Base-by-base conservation (phyloP, 2,888 invertebrate species). In the Aphidoletes aphidimyza region DNA sequence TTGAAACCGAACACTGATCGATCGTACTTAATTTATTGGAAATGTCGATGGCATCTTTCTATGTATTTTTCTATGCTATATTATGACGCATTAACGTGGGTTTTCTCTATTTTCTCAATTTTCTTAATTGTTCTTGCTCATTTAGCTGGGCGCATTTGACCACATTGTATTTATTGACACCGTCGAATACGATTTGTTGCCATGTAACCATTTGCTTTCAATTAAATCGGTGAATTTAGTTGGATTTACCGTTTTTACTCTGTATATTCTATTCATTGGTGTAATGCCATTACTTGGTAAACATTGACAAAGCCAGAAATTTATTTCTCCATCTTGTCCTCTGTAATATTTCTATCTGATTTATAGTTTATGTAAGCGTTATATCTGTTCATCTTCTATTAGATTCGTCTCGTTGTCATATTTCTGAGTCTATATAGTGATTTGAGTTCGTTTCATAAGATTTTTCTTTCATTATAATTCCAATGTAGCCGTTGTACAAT, bases 141-240 rank as follows among this genome's bases (percentile, higher is more conserved):
- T 69, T 69, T 34, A 14, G 30, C 69, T 30, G 11, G 0, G 8
- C 3, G 30, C 14, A n/a, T n/a, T n/a, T n/a, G n/a, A n/a, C n/a
- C n/a, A n/a, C n/a, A n/a, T 30, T 9, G 69, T 34, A 54, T 34
- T 69, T 69, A 54, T 22, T 54, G 54, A 22, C 30, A n/a, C 69
- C 34, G 30, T 69, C 69, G 30, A n/a, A 11, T 2, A 6, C 14
- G 30, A 30, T 69, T 69, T 69, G 69, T n/a, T n/a, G 37, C 37
- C 19, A 11, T n/a, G 37, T 81, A n/a, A 37, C 37, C 5, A 37
- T 81, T 36, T 81, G n/a, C 81, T 81, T 81, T 81, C 81, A 81
- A 81, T 81, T 81, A 81, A 36, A 81, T 81, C n/a, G 19, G 37
- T 11, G 37, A 19, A 19, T 81, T 37, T 69, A 14, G 17, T 3